Conservation (phyloP, 2,113 vertebrate genomes). For the Junco hyemalis region DNA sequence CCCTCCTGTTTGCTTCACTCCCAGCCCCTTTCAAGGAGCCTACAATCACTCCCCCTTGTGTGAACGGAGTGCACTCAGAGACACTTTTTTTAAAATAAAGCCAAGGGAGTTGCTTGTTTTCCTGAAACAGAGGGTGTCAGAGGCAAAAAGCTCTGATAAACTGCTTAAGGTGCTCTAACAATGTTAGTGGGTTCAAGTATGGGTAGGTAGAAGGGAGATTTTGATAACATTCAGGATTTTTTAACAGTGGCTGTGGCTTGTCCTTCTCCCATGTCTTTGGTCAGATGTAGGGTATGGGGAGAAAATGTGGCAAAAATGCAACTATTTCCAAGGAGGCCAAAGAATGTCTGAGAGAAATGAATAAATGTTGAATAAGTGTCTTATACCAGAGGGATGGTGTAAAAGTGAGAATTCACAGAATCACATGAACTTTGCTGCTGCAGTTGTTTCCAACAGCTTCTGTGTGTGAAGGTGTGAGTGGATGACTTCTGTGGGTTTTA, state of each 20-base stretch:
- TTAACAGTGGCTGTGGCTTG: not conserved
- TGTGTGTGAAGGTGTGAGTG: no score
- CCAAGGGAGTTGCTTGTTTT: not conserved
- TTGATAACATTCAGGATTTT: not conserved
- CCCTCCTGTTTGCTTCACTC: not conserved
- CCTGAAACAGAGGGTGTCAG: not conserved
- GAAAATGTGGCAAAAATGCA: not conserved
- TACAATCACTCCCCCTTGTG: not conserved
- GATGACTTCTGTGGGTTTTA: not conserved
- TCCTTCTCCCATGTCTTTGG: rapidly evolving
- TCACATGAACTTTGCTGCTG: not conserved
- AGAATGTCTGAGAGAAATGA: not conserved
- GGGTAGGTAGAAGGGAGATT: not conserved
- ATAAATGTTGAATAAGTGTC: not conserved
- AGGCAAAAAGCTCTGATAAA: not conserved
- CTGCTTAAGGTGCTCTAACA: not conserved
- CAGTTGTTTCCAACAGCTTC: not conserved
- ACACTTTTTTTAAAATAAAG: not conserved
- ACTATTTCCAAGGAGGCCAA: not conserved
- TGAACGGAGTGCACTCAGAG: not conserved
- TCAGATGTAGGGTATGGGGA: not conserved
- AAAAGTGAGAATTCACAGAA: not conserved
- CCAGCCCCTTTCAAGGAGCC: not conserved
- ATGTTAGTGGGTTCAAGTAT: not conserved
- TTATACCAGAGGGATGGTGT: not conserved